Base-by-base conservation (phyloP, 2,888 invertebrate species). In the Megaustenia siamemsis region DNA sequence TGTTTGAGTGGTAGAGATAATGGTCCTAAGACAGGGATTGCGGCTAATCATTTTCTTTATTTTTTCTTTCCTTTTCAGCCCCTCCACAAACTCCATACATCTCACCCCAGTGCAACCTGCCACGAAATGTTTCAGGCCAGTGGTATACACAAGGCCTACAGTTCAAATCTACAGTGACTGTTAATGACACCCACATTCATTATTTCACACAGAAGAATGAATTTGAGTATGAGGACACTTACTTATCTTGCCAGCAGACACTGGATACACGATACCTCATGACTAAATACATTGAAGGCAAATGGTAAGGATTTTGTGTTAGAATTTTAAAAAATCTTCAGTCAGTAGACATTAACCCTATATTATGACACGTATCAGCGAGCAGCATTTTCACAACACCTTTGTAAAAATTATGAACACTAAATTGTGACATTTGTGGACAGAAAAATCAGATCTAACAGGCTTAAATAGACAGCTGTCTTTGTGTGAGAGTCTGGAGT, bases 141-240 rank as follows among this genome's bases (percentile, higher is more conserved):
- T 99, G 99, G 99, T 97, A 98, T 80, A 99, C 99, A 92, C 98
- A 99, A 0, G 98, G 98, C 0, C 85, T 89, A 32, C 98, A 99
- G 93, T 97, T 98, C 88, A 98, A 98, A 94, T 98, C 98, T 0
- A 97, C 98, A 45, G 93, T 94, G 49, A 76, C 71, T 6, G 98
- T 99, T 66, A 99, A 99, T 92, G 97, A 98, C 92, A 99, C 99
- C 0, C 99, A 99, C 93, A 98, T 99, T 60, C 97, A 98, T 90
- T 98, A 98, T 94, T 98, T 97, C 0, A 98, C 97, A 94, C 97
- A 97, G 94, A 98, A 98, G 0, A 98, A 99, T 94, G 97, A 97
- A 90, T 94, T 91, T 89, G 92, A 90, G 79, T 93, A 96, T 97
- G 90, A 93, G 89, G 90, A 96, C 96, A 98, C 98, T 0, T 97